phyloP scores from a whole-genome alignment of 2,113 vertebrate species.

The Bombycilla garrulus region DNA sequence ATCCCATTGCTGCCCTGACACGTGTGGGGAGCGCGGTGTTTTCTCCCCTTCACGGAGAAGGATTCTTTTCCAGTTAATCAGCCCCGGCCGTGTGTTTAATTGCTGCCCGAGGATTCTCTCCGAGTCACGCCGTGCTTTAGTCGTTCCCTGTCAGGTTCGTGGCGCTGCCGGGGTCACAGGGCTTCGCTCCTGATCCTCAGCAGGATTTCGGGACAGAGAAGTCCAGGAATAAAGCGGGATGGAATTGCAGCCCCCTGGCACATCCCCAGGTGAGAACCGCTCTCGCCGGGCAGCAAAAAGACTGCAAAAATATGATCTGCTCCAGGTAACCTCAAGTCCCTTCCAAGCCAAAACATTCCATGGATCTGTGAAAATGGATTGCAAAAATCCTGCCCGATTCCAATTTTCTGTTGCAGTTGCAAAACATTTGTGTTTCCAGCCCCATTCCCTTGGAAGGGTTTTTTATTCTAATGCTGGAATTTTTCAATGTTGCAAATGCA shows the following conservation, averaged over 20 bases:
- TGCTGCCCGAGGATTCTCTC: neutral
- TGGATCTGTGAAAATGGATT: neutral
- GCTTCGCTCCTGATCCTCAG: neutral
- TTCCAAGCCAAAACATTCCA: neutral
- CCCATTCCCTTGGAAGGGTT: neutral
- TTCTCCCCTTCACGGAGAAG: neutral
- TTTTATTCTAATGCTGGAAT: neutral
- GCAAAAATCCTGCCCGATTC: neutral
- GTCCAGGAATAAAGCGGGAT: neutral
- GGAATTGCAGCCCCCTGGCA: neutral
- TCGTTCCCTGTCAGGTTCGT: neutral
- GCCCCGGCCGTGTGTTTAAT: neutral
- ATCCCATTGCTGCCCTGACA: neutral
- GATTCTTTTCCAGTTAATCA: constrained; percentile 44
- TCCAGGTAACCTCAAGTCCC: neutral
- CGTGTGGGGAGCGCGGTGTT: neutral
- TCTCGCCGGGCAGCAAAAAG: neutral
- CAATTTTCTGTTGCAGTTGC: neutral
- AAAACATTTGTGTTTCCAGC: neutral
- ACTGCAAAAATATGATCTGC: neutral
- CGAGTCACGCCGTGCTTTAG: neutral
- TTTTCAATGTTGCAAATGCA: neutral
- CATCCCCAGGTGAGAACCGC: fast-evolving
- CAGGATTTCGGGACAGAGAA: neutral
- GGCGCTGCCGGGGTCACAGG: neutral